These are phyloP conservation scores for Mesorhabditis belari DNA, from an alignment of 2,888 invertebrate species.

Conservation along the genomic window DNA sequence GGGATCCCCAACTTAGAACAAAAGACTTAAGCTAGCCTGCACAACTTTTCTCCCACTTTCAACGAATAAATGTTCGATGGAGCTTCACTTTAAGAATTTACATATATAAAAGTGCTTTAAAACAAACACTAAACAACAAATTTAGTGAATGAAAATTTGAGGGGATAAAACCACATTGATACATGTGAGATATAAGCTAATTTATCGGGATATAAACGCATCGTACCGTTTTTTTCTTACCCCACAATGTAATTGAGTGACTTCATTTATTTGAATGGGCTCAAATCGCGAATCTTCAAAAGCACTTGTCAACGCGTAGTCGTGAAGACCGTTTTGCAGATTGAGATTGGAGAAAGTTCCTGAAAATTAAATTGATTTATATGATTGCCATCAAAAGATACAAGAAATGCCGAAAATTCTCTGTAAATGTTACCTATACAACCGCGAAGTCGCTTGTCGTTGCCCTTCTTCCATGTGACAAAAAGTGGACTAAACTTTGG, in stretches of 20 bases:
- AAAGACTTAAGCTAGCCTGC: no score
- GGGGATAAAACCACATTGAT: not conserved
- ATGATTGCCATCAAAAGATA: no score
- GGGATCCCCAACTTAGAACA: no score
- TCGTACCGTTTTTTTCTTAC: conserved; percentile 17
- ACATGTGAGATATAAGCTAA: not conserved
- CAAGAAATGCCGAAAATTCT: no score
- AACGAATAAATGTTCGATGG: no score
- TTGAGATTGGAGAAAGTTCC: conserved; percentile 68
- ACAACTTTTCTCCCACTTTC: no score
- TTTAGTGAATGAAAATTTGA: no score
- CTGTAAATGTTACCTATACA: no score
- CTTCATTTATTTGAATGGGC: conserved; percentile 86
- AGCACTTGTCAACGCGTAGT: conserved; percentile 60
- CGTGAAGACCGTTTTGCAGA: conserved; percentile 31
- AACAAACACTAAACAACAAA: no score
- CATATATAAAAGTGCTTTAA: no score
- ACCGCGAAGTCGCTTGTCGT: conserved; percentile 85
- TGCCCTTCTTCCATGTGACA: conserved; percentile 98
- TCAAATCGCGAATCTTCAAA: conserved; percentile 93
- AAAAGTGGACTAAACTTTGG: conserved; percentile 77
- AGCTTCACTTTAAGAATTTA: no score
- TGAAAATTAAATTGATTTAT: not conserved
- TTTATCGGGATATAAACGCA: not conserved
- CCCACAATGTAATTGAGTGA: conserved; percentile 63